Evolutionary conservation across 1,140 invertebrate species (phyloP).

Genomic region (Xylocopa sonorina): DNA sequence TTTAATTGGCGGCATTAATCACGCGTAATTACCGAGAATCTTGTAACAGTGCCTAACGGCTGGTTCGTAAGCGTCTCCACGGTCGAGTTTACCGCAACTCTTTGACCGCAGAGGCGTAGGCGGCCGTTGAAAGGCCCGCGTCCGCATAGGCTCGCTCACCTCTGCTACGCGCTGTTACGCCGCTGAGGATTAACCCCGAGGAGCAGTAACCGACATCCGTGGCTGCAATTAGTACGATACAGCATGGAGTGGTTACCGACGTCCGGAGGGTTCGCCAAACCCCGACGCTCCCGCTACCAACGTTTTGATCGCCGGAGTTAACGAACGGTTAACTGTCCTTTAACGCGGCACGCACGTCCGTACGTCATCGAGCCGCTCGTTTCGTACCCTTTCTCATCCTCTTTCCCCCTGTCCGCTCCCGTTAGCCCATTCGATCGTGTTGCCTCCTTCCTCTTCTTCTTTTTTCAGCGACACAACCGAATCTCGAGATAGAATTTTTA

Average conservation of each 20-base stretch:
- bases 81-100: constrained; percentile 67
- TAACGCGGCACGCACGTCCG: constrained; percentile 38
- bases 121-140: constrained; percentile 2
- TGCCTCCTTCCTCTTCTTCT: background rate
- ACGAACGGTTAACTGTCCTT: constrained; percentile 72
- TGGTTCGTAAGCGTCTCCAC: constrained; percentile 57
- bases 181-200: constrained; percentile 77
- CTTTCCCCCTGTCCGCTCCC: background rate
- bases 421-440: background rate
- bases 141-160: background rate
- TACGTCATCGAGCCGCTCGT: too few species aligned
- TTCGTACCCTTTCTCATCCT: background rate
- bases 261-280: constrained; percentile 57
- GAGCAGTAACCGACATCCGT: constrained; percentile 79
- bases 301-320: constrained; percentile 71
- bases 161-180: constrained; percentile 64
- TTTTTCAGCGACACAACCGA: too few species aligned
- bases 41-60: constrained; percentile 73
- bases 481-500: too few species aligned
- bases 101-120: constrained; percentile 73
- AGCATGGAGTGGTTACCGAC: constrained; percentile 75
- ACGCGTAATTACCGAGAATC: constrained; percentile 76
- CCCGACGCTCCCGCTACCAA: constrained; percentile 63
- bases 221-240: constrained; percentile 80
- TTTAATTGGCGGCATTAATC: constrained; percentile 78